phyloP scores from a whole-genome alignment of 2,797 vertebrate species.

The Sebastes hubbsi region DNA sequence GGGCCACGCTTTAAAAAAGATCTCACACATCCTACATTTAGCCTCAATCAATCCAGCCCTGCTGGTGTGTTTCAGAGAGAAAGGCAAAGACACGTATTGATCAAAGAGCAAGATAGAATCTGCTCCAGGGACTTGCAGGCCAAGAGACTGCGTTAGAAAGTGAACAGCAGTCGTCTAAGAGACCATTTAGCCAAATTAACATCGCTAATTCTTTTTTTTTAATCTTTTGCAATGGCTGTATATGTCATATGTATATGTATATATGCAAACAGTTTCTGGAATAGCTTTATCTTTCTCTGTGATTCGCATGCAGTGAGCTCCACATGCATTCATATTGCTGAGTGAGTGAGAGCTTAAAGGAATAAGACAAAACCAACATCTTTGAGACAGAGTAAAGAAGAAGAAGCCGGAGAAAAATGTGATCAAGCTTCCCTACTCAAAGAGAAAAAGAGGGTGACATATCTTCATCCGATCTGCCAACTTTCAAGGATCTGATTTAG shows the following conservation, averaged over 20 bases:
- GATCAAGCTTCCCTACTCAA: background rate
- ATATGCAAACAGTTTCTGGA: background rate
- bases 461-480: background rate
- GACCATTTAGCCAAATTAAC: constrained; percentile 9
- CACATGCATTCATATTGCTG: background rate
- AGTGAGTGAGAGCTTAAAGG: background rate
- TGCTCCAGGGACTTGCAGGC: constrained; percentile 29
- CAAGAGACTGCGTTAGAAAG: background rate
- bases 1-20: constrained; percentile 30
- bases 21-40: constrained; percentile 55
- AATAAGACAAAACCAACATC: background rate
- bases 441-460: background rate
- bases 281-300: background rate
- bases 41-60: constrained; percentile 61
- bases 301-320: background rate
- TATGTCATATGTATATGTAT: background rate
- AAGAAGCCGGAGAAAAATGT: background rate
- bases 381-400: background rate
- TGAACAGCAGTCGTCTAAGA: constrained; percentile 2
- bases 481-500: background rate
- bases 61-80: constrained; percentile 55
- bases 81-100: constrained; percentile 66
- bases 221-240: background rate
- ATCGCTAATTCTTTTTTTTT: background rate
- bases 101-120: constrained; percentile 58